These are phyloP conservation scores for Melospiza georgiana DNA, from an alignment of 2,113 vertebrate species.

Conservation along the genomic window DNA sequence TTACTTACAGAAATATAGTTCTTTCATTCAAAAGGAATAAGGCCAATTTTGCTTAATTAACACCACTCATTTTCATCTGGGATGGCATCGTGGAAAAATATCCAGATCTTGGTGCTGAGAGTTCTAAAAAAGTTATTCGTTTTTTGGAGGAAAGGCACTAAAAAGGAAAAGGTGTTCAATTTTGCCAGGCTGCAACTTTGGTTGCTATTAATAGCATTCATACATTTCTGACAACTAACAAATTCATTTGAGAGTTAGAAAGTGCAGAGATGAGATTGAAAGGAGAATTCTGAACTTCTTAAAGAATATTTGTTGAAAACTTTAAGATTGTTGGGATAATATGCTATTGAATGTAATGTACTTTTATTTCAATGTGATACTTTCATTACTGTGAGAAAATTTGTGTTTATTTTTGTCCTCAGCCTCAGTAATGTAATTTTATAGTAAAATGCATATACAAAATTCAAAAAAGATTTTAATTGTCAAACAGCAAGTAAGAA, in stretches of 20 bases:
- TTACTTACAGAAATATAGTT: neutral
- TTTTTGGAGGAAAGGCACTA: neutral
- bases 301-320: neutral
- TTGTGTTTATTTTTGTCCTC: neutral
- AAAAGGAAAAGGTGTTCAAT: neutral
- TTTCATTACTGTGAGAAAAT: neutral
- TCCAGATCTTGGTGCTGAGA: neutral
- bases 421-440: neutral
- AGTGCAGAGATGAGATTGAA: neutral
- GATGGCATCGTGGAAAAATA: neutral
- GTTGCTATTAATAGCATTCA: neutral
- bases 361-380: neutral
- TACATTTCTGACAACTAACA: neutral
- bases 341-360: neutral
- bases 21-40: neutral
- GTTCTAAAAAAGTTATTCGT: neutral
- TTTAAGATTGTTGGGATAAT: neutral
- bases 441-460: neutral
- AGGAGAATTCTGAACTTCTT: neutral
- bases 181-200: neutral
- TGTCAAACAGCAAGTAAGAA: neutral
- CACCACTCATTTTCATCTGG: neutral
- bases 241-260: neutral
- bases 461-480: neutral
- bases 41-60: neutral